Percentiles rank a stretch among this genome's conserved stretches.
phyloP scores from a whole-genome alignment of 1,140 invertebrate species.

The Eciton burchellii region DNA sequence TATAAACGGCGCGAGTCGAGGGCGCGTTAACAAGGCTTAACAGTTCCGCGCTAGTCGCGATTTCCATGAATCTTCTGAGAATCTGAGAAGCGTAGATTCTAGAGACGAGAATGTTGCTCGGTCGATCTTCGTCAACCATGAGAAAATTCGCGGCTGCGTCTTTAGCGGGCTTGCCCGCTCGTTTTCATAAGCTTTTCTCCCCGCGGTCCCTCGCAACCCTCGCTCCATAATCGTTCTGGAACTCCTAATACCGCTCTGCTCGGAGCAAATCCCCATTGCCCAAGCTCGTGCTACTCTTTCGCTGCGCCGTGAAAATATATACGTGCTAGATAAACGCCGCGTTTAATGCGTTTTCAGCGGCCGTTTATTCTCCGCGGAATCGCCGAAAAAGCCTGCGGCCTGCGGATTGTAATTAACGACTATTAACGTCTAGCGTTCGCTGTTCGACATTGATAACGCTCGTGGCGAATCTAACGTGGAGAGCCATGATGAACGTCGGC shows the following conservation, averaged over 20 bases:
- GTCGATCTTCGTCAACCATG: conserved; percentile 32
- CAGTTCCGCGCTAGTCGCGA: neutral
- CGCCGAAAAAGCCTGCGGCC: conserved; percentile 53
- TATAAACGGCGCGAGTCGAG: no score
- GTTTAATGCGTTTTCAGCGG: conserved; percentile 63
- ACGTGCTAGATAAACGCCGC: conserved; percentile 53
- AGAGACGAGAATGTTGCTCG: conserved; percentile 42
- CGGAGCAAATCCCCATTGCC: conserved; percentile 64
- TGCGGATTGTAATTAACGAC: conserved; percentile 59
- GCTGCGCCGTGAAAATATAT: conserved; percentile 61
- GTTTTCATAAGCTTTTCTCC: conserved; percentile 53
- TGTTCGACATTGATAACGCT: conserved; percentile 42
- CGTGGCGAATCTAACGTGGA: neutral
- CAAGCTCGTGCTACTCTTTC: conserved; percentile 57
- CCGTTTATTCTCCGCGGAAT: conserved; percentile 47
- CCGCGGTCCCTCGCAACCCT: conserved; percentile 21
- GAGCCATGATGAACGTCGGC: conserved; percentile 17
- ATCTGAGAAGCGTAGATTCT: neutral
- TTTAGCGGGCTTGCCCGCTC: conserved; percentile 28
- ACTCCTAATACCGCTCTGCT: conserved; percentile 62
- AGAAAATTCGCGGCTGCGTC: conserved; percentile 37
- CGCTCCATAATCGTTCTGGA: conserved; percentile 58
- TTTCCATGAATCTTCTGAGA: neutral
- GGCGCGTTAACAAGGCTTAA: neutral
- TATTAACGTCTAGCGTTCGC: conserved; percentile 44